Evolutionary conservation across 2,113 vertebrate genomes (phyloP).

Genomic region (Halichoeres trimaculatus): DNA sequence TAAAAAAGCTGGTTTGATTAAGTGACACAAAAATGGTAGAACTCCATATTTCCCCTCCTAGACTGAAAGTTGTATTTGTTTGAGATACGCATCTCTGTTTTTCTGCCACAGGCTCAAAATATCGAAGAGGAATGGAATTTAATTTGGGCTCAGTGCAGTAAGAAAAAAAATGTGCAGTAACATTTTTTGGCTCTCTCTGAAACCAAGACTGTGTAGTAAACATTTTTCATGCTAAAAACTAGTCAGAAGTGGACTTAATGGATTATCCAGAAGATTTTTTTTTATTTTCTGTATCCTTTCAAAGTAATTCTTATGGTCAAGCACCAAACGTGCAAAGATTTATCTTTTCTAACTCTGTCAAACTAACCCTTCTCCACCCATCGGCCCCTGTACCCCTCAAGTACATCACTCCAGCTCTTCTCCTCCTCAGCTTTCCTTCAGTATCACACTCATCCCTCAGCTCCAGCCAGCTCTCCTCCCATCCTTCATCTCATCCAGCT

Average conservation of each 20-base stretch:
- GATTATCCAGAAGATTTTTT: not conserved
- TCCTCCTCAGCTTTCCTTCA: conserved; percentile 31
- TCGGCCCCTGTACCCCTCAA: not conserved
- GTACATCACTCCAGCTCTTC: conserved; percentile 9
- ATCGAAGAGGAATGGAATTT: not conserved
- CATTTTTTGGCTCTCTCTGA: not conserved
- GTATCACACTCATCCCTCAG: conserved; percentile 36
- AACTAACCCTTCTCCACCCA: conserved; percentile 14
- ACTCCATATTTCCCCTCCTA: not conserved
- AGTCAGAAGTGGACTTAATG: too few relatives aligned
- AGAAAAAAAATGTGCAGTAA: not conserved
- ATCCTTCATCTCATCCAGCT: conserved; percentile 42
- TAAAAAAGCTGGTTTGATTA: not conserved
- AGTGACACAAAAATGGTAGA: not conserved
- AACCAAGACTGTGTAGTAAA: not conserved
- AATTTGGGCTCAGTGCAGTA: not conserved
- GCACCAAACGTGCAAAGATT: not conserved
- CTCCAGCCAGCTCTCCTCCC: conserved; percentile 16
- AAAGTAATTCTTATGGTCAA: not conserved
- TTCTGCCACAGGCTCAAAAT: not conserved
- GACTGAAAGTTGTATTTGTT: conserved; percentile 3
- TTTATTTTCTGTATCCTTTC: too few relatives aligned
- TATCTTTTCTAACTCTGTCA: not conserved
- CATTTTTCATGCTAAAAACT: not conserved
- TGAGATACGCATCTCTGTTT: not conserved